phyloP scores from a whole-genome alignment of 30 jellyfish, hydroid and myxozoan species.

The Hydractinia echinata region DNA sequence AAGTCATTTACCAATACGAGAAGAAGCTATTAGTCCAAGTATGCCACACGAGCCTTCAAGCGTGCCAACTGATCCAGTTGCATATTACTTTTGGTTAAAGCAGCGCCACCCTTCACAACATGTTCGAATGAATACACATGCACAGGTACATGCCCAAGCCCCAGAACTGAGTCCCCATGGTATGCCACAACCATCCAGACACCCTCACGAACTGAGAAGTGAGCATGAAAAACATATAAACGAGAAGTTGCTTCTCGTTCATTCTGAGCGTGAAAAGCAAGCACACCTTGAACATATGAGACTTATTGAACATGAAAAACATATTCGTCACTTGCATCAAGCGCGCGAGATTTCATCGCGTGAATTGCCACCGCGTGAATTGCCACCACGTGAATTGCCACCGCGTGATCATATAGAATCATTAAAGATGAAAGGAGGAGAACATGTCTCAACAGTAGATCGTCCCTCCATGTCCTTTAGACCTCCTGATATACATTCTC shows the following conservation, averaged over 20 bases:
- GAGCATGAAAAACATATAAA: conserved; percentile 25
- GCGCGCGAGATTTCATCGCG: conserved; percentile 16
- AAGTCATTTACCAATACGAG: conserved; percentile 51
- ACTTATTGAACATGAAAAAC: conserved; percentile 16
- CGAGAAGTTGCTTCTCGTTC: conserved; percentile 1
- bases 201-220: conserved; percentile 24
- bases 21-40: conserved; percentile 83
- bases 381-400: neutral
- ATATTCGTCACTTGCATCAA: conserved; percentile 23
- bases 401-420: conserved; percentile 7
- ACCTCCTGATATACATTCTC: conserved; percentile 15
- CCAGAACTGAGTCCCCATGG: conserved; percentile 48
- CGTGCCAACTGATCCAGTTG: conserved; percentile 72
- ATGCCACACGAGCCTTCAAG: conserved; percentile 60
- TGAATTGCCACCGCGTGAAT: neutral
- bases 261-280: conserved; percentile 32
- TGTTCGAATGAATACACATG: conserved; percentile 18
- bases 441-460: conserved; percentile 7
- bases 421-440: conserved; percentile 11
- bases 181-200: conserved; percentile 1
- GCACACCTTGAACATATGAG: conserved; percentile 15
- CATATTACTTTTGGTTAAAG: conserved; percentile 75
- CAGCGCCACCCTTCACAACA: conserved; percentile 53
- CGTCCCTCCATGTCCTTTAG: neutral
- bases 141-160: conserved; percentile 29